These are phyloP conservation scores for Pterostichus niger DNA, from an alignment of 2,888 invertebrate species.

Conservation along the genomic window DNA sequence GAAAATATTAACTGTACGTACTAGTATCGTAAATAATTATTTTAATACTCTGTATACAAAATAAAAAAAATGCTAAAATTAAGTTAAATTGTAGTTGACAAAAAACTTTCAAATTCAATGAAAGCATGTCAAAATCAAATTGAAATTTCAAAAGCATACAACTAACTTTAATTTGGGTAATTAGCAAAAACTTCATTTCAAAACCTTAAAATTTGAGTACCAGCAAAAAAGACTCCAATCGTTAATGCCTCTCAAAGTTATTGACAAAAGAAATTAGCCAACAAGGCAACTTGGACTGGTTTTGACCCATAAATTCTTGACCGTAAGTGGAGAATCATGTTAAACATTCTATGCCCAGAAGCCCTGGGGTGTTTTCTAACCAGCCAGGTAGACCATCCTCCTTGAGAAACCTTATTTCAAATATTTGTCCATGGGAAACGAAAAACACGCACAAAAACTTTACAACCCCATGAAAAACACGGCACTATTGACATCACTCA, in stretches of 20 bases:
- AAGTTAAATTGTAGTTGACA: no score
- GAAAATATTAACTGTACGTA: neutral
- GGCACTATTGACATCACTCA: conserved; percentile 40
- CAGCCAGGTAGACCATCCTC: conserved; percentile 33
- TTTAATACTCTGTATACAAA: no score
- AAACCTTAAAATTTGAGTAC: no score
- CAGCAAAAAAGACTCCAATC: neutral
- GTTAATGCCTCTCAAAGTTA: conserved; percentile 1
- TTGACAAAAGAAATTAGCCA: conserved; percentile 52
- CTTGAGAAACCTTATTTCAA: conserved; percentile 44
- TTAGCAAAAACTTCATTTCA: neutral
- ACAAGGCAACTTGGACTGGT: conserved; percentile 16
- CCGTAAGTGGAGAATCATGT: conserved; percentile 63
- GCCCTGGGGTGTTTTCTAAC: conserved; percentile 1
- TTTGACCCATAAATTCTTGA: conserved; percentile 32
- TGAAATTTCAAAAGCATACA: no score
- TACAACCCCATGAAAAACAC: conserved; percentile 30
- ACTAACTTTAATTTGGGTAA: no score
- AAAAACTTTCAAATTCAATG: no score
- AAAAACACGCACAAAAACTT: conserved; percentile 47
- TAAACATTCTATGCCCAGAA: conserved; percentile 50
- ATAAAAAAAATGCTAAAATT: no score
- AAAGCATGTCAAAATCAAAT: no score
- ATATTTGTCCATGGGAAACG: conserved; percentile 52
- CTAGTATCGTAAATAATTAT: neutral